Percentiles rank a stretch among this genome's conserved stretches.
These are phyloP conservation scores for Orientallactaga sibirica DNA, from an alignment of 2,797 vertebrate species.

Conservation along the genomic window DNA sequence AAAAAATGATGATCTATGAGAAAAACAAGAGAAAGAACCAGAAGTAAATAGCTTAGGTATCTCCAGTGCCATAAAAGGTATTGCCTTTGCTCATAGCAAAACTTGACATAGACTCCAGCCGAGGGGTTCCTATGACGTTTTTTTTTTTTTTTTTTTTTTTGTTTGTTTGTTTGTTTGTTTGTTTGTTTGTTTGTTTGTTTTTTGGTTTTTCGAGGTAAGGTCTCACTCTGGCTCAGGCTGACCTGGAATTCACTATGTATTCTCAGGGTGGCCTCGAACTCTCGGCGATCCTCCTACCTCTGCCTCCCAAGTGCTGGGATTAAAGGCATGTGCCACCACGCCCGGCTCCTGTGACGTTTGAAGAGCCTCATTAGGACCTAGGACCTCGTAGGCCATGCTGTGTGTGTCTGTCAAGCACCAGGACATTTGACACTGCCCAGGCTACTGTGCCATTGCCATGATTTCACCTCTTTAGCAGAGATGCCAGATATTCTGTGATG, in stretches of 20 bases:
- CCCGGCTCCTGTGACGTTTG: background rate
- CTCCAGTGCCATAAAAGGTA: background rate
- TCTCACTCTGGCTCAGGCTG: too few species aligned
- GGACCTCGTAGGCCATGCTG: background rate
- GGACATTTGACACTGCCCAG: background rate
- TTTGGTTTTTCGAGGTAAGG: too few species aligned
- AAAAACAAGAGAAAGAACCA: slow-evolving; percentile 30
- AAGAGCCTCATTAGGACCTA: background rate
- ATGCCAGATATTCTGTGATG: slow-evolving; percentile 51
- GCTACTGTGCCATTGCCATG: slow-evolving; percentile 41
- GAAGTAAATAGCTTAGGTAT: slow-evolving; percentile 45
- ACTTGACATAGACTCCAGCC: background rate
- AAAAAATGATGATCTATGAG: background rate
- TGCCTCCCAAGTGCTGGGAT: too few species aligned
- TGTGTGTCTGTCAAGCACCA: background rate
- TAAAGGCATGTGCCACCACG: too few species aligned
- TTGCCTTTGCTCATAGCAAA: slow-evolving; percentile 1
- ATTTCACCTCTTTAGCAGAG: slow-evolving; percentile 65
- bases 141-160: too few species aligned
- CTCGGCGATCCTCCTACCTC: too few species aligned
- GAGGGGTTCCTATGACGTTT: background rate
- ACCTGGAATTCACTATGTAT: too few species aligned
- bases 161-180: too few species aligned
- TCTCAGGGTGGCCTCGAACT: too few species aligned
- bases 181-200: too few species aligned